These are phyloP conservation scores for Limonius californicus DNA, from an alignment of 1,140 invertebrate species.

Conservation along the genomic window DNA sequence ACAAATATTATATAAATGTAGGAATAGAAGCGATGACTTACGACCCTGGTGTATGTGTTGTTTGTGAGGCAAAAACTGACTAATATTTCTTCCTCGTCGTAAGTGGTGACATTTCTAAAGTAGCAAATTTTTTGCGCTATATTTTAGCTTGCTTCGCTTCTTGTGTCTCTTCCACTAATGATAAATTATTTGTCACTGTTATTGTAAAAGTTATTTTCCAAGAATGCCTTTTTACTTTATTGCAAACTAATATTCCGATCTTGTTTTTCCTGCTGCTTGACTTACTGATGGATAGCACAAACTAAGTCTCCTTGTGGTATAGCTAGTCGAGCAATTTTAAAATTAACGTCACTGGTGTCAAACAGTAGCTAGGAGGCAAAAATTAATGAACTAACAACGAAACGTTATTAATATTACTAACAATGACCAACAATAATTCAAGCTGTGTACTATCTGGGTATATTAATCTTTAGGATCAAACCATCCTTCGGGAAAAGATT, in stretches of 20 bases:
- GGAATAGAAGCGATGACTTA: conserved; percentile 14
- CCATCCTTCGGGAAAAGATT: background rate
- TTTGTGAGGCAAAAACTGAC: conserved; percentile 14
- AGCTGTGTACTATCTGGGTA: background rate
- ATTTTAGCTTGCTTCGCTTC: conserved; percentile 9
- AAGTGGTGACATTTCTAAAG: conserved; percentile 15
- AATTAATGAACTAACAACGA: background rate
- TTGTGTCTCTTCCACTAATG: conserved; percentile 12
- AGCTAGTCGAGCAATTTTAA: too few relatives aligned
- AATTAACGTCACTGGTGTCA: too few relatives aligned
- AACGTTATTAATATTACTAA: background rate
- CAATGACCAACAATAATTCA: background rate
- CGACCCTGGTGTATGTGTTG: conserved; percentile 14
- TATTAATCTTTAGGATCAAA: background rate
- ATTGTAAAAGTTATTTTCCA: conserved; percentile 12
- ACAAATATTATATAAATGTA: conserved; percentile 15
- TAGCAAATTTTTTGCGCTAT: conserved; percentile 15
- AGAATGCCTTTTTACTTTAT: conserved; percentile 5
- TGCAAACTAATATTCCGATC: background rate
- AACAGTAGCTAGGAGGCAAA: background rate
- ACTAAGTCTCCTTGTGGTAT: too few relatives aligned
- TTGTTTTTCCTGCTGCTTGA: background rate
- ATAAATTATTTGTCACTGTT: conserved; percentile 13
- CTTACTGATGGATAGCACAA: too few relatives aligned
- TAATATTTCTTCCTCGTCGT: conserved; percentile 15